Conservation (phyloP, 2,113 vertebrate species). For the Calcarius ornatus region DNA sequence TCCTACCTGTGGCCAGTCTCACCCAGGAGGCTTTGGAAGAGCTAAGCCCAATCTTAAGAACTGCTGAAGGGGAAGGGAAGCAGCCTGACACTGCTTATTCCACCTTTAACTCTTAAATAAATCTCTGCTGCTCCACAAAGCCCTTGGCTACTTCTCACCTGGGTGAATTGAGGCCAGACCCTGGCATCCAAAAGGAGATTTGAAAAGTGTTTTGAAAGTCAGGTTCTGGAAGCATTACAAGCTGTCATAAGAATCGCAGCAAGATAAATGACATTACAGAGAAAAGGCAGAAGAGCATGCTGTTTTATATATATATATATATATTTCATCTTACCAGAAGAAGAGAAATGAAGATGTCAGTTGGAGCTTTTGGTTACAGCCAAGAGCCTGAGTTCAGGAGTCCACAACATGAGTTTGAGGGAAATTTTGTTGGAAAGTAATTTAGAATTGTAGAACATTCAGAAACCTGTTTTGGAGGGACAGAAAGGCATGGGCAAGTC, state of each 20-base stretch:
- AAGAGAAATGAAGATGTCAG: not conserved
- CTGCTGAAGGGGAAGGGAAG: not conserved
- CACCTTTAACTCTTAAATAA: not conserved
- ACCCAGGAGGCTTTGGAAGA: not conserved
- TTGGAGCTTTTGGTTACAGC: not conserved
- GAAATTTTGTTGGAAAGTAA: not conserved
- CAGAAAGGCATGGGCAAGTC: not conserved
- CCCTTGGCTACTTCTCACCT: not conserved
- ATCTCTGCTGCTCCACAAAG: not conserved
- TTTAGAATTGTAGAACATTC: not conserved
- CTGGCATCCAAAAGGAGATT: not conserved
- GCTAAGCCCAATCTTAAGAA: not conserved
- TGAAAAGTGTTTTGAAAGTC: not conserved
- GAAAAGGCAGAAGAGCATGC: not conserved
- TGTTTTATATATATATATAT: not conserved
- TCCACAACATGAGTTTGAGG: not conserved
- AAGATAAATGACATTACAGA: not conserved
- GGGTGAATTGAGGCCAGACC: not conserved
- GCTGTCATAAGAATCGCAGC: not conserved
- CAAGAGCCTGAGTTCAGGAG: not conserved
- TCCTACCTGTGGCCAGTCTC: not conserved
- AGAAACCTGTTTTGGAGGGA: not conserved
- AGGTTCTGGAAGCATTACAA: constrained; percentile 10
- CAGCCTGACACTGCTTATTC: not conserved
- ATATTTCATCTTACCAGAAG: not conserved